Conservation (phyloP, 2,113 vertebrate species). For the Plotosus lineatus region DNA sequence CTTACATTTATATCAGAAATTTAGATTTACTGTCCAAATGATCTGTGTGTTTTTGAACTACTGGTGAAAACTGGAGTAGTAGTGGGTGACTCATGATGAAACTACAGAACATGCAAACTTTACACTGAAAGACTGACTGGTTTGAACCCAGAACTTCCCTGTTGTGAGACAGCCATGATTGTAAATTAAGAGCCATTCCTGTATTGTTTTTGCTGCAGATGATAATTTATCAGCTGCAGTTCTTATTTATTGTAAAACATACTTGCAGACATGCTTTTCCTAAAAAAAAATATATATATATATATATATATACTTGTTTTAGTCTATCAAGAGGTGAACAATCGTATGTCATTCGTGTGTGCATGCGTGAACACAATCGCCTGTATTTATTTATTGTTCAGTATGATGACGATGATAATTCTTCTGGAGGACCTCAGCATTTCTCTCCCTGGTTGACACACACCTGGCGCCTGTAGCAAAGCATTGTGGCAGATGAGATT, state of each 20-base stretch:
- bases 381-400: background rate
- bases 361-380: background rate
- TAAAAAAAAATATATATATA: background rate
- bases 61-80: no score
- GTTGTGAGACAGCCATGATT: no score
- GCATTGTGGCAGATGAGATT: conserved; percentile 49
- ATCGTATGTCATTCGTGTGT: conserved; percentile 11
- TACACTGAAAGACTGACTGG: no score
- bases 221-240: background rate
- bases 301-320: background rate
- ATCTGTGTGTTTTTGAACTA: no score
- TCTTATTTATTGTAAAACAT: background rate
- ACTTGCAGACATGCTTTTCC: background rate
- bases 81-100: no score
- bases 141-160: no score
- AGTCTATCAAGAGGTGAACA: background rate
- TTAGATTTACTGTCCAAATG: no score
- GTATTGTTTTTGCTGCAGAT: background rate
- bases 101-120: no score
- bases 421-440: conserved; percentile 55
- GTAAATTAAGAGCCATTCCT: background rate
- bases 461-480: conserved; percentile 59
- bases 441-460: conserved; percentile 10
- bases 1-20: no score
- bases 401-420: conserved; percentile 17